phyloP scores from a whole-genome alignment of 2,888 invertebrate species.

The Oscheius sp. region DNA sequence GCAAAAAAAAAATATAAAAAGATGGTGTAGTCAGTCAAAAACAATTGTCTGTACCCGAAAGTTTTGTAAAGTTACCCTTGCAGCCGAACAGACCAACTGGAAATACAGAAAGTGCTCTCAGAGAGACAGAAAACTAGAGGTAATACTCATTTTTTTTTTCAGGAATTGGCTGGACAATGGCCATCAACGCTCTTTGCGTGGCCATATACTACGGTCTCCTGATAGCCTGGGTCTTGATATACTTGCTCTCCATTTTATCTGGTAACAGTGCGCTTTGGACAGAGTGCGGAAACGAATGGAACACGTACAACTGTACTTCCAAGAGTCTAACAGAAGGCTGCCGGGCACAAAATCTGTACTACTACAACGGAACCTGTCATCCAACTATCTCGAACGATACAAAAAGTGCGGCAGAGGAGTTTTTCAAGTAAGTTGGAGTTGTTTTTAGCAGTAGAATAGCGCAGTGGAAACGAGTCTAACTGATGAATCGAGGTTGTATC shows the following conservation, averaged over 20 bases:
- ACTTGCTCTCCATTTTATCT: conserved; percentile 74
- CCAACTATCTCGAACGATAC: not conserved
- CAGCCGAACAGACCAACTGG: too few species aligned
- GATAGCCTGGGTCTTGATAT: conserved; percentile 92
- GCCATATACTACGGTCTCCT: conserved; percentile 95
- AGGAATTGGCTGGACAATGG: conserved; percentile 87
- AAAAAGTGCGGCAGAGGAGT: not conserved
- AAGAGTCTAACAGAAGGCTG: not conserved
- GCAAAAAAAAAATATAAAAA: too few species aligned
- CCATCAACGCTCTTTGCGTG: conserved; percentile 92
- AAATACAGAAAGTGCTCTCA: too few species aligned
- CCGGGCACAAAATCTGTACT: not conserved
- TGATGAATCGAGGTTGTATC: not conserved
- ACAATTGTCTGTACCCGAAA: too few species aligned
- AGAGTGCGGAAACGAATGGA: conserved; percentile 45
- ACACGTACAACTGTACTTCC: conserved; percentile 17
- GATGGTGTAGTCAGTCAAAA: too few species aligned
- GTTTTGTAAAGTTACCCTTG: too few species aligned
- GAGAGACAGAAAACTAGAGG: conserved; percentile 50
- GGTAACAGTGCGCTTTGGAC: conserved; percentile 41
- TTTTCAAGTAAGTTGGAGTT: not conserved
- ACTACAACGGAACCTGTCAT: conserved; percentile 20
- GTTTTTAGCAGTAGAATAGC: not conserved
- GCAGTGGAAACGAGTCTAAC: not conserved
- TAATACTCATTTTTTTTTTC: conserved; percentile 72